These are phyloP conservation scores for Phlogophora meticulosa DNA, from an alignment of 2,888 invertebrate genomes.

Conservation along the genomic window DNA sequence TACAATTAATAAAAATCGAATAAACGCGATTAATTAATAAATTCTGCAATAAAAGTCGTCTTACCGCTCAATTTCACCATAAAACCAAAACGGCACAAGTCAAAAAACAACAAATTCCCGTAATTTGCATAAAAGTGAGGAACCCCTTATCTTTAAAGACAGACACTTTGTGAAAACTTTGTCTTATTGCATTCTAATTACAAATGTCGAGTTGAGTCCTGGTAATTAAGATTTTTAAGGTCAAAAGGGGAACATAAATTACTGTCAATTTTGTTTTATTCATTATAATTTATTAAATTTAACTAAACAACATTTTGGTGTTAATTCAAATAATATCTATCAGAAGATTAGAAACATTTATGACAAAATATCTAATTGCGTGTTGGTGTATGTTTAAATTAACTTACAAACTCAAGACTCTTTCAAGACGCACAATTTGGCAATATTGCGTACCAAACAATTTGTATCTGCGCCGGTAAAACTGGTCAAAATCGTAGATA, in stretches of 20 bases:
- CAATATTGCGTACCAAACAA: constrained; percentile 34
- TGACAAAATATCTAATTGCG: not conserved
- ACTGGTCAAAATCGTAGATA: constrained; percentile 44
- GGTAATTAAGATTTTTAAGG: constrained; percentile 81
- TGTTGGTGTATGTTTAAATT: constrained; percentile 7
- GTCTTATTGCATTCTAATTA: constrained; percentile 87
- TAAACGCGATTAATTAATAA: not conserved
- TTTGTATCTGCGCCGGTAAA: constrained; percentile 44
- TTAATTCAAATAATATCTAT: not conserved
- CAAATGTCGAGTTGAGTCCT: constrained; percentile 61
- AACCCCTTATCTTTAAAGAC: constrained; percentile 86
- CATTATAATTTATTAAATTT: constrained; percentile 25
- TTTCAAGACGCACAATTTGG: constrained; percentile 31
- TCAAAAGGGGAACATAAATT: constrained; percentile 72
- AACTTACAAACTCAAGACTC: constrained; percentile 20
- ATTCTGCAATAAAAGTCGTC: not conserved
- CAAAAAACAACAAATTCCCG: constrained; percentile 76
- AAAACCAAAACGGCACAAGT: constrained; percentile 69
- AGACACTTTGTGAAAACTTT: constrained; percentile 89
- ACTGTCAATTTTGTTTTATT: constrained; percentile 39
- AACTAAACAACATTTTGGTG: not conserved
- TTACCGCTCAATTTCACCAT: not conserved
- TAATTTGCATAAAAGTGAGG: constrained; percentile 87
- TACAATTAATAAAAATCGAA: not conserved
- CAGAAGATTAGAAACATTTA: not conserved